Percentiles rank a stretch among this genome's conserved stretches.
phyloP scores from a whole-genome alignment of 2,113 vertebrate genomes.

The Fukomys damarensis region DNA sequence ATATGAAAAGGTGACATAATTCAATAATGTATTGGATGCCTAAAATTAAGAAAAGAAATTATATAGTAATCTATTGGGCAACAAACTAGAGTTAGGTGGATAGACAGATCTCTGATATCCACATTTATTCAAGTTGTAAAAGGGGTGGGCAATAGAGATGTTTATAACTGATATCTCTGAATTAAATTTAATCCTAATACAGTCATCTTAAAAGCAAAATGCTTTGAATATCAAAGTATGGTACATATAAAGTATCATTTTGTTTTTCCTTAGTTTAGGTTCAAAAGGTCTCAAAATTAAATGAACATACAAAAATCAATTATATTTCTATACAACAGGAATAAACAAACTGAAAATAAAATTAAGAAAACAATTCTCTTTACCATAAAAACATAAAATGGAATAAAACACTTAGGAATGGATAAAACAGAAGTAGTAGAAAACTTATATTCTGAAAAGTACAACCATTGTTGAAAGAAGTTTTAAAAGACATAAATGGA shows the following conservation, averaged over 20 bases:
- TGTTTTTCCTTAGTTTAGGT: background rate
- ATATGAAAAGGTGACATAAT: slow-evolving; percentile 77
- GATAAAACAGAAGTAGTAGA: background rate
- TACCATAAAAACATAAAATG: background rate
- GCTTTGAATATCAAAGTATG: background rate
- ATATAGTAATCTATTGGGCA: slow-evolving; percentile 67
- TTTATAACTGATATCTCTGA: background rate
- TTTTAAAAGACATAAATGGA: background rate
- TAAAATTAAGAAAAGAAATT: slow-evolving; percentile 77
- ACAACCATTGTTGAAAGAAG: background rate
- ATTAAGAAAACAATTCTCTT: background rate
- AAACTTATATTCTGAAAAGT: slow-evolving; percentile 43
- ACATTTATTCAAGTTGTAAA: background rate
- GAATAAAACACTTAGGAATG: slow-evolving; percentile 37
- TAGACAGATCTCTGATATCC: background rate
- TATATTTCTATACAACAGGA: background rate
- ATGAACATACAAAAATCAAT: background rate
- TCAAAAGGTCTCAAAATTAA: slow-evolving; percentile 29
- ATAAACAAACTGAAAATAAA: slow-evolving; percentile 2
- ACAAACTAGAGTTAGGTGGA: slow-evolving; percentile 11
- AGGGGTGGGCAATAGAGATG: background rate
- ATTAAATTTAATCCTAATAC: slow-evolving; percentile 23
- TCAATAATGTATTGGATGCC: slow-evolving; percentile 71
- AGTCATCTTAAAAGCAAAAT: slow-evolving; percentile 26
- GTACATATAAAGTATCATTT: background rate